Conservation (phyloP, 2,113 vertebrate species). For the Sapajus apella region DNA sequence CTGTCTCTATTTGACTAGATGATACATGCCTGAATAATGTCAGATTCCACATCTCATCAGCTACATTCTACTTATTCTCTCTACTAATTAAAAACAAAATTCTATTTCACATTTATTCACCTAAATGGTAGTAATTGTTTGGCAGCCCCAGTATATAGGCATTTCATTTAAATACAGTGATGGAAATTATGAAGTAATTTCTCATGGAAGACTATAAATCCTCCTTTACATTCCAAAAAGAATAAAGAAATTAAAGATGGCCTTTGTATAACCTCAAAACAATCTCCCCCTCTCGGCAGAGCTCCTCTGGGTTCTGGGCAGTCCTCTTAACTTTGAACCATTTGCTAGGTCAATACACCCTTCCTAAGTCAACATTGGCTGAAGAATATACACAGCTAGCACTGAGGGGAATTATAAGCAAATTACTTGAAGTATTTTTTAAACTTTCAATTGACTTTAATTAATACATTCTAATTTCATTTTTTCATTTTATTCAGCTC, state of each 20-base stretch:
- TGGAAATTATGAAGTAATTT: background rate
- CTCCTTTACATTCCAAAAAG: background rate
- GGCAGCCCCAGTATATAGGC: background rate
- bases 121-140: background rate
- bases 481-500: background rate
- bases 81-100: background rate
- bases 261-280: background rate
- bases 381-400: background rate
- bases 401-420: background rate
- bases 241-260: background rate
- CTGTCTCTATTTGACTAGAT: background rate
- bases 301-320: background rate
- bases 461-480: background rate
- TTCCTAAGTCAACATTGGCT: background rate
- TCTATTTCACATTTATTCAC: background rate
- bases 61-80: background rate
- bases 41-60: background rate
- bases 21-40: background rate
- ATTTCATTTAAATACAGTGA: background rate
- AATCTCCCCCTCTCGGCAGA: background rate
- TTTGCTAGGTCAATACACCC: background rate
- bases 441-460: background rate
- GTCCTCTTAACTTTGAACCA: background rate
- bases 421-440: constrained; percentile 4
- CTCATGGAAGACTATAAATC: background rate